Evolutionary conservation across 35 echinoderm and acorn worm genomes (phyloP), one percentile per base, ranked within the genome.

Genomic region (Apostichopus californicus): DNA sequence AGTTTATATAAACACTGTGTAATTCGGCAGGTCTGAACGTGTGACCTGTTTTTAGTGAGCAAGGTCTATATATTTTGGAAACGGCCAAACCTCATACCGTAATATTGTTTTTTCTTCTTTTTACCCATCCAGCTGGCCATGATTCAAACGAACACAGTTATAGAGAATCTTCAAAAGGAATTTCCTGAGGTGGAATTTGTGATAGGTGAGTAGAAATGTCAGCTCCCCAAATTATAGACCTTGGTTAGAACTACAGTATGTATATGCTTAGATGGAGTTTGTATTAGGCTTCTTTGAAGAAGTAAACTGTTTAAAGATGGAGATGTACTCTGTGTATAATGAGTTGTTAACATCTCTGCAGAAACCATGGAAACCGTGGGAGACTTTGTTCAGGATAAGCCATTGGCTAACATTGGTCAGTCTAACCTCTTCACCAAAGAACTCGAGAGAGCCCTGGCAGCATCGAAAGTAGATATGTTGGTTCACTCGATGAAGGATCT

Each of bases 281-380:
- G 28, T 34, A 34, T 34, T 34, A 34, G 28, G 28, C 1, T 34
- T 34, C 28, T 34, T 34, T 34, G 28, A 34, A 34, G 28, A 34
- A 25, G 14, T 14, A n/a, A 80, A 23, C 1, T 25, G 23, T 17
- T 12, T 25, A 46, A 80, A 80, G 26, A n/a, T 12, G 14, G 78
- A 2, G 28, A 12, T 23, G 10, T 80, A 11, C 11, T 80, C 10
- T 25, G 1, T 80, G 23, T 23, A 4, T 80, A 17, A 2, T 80
- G 14, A 11, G 1, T 85, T 53, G 28, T 34, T 34, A 25, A 34
- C 28, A 34, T 34, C 28, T 34, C 64, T 87, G 55, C 59, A 98
- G 97, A 93, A 23, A 96, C 97, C 77, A 98, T 98, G 94, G 94
- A 96, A 79, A 98, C 97, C 53, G 96, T 96, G 6, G 97, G 97